Base-by-base conservation (phyloP, 2,888 invertebrate genomes). In the Drosophila anomalata region DNA sequence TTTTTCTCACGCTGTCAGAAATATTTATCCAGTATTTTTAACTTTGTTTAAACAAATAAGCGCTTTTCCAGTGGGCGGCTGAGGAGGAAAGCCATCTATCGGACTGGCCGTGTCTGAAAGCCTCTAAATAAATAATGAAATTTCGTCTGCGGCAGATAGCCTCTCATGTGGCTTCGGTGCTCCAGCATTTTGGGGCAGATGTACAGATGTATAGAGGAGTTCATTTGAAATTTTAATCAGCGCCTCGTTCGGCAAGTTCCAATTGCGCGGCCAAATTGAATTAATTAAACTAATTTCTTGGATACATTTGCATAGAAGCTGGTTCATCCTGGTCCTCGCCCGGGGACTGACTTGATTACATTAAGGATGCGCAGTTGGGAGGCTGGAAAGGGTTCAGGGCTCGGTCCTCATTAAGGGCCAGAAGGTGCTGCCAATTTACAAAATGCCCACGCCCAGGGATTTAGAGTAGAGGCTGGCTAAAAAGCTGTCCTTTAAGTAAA, bases 41-140 rank as follows among this genome's bases (percentile, higher is more conserved):
- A 20, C n/a, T 7, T 3, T 46, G 60, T 36, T 46, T n/a, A 29
- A 22, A 11, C 7, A 9, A 29, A 22, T 41, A 17, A 33, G 24
- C 41, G 24, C 24, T 20, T 46, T 41, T 29, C 3, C 22, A 8
- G 22, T 12, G 11, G 50, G 14, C 54, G 46, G 17, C 20, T 12
- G 17, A 9, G 9, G 29, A 29, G 9, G 29, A 12, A 11, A 20
- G 22, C n/a, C 12, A 26, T 47, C 12, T 33, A 52, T 24, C 11
- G 7, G 9, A 39, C 55, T 56, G 44, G 53, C 52, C 69, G 59
- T 69, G 75, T 69, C 63, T 72, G 69, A 85, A 39, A 68, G 69
- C 50, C 74, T 55, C 60, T 81, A 72, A 86, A 86, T 81, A 81
- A 82, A 82, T 86, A 82, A 81, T 68, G 79, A 77, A 68, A 81